phyloP scores from a whole-genome alignment of 2,888 invertebrate genomes.

The Drosophila mimetica region DNA sequence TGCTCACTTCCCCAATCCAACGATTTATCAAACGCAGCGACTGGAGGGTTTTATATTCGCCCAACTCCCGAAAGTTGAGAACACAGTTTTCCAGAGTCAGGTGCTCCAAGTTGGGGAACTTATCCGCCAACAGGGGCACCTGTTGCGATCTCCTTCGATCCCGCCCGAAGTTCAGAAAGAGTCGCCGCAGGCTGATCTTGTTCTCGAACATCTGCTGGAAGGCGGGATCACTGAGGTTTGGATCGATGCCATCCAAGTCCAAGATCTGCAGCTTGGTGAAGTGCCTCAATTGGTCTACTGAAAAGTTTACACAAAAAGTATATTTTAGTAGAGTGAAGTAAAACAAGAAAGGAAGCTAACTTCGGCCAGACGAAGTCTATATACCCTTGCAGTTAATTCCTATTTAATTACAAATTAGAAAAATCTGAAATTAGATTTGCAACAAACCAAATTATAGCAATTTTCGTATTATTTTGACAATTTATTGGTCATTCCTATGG shows the following conservation, averaged over 20 bases:
- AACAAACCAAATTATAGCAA: too few species aligned
- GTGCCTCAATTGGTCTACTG: conserved; percentile 54
- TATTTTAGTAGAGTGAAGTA: not conserved
- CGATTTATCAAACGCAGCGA: conserved; percentile 54
- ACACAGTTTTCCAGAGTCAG: conserved; percentile 63
- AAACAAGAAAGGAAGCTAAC: too few species aligned
- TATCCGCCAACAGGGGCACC: conserved; percentile 24
- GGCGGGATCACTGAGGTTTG: conserved; percentile 34
- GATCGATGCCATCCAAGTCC: conserved; percentile 62
- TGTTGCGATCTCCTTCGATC: conserved; percentile 9
- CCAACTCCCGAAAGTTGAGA: conserved; percentile 38
- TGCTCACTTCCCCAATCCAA: conserved; percentile 21
- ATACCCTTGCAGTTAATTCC: too few species aligned
- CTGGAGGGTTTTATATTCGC: conserved; percentile 45
- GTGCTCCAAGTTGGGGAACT: conserved; percentile 51
- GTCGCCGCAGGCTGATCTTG: conserved; percentile 25
- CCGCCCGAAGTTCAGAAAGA: conserved; percentile 49
- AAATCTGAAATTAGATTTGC: too few species aligned
- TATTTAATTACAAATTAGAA: too few species aligned
- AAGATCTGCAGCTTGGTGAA: conserved; percentile 47
- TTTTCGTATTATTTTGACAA: too few species aligned
- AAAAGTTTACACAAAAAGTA: not conserved
- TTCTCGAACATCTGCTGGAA: conserved; percentile 45
- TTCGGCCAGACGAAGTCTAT: too few species aligned
- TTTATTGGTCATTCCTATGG: too few species aligned